Evolutionary conservation across 1,140 invertebrate genomes (phyloP).

Genomic region (honey bee (Apis mellifera)): DNA sequence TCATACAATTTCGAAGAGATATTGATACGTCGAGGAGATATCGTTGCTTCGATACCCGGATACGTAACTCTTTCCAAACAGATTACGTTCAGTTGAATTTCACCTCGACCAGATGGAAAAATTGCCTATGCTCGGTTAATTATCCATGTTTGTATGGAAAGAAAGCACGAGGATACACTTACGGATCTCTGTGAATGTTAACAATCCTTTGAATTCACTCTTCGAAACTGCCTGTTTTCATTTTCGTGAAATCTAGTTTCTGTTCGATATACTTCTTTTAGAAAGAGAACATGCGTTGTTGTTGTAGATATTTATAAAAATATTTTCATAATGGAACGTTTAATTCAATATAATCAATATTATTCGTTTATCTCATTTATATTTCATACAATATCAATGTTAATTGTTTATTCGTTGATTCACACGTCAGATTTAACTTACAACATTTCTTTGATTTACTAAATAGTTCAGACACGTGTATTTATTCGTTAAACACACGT

Average conservation of each 20-base stretch:
- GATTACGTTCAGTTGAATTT: neutral
- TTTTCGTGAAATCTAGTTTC: too few species aligned
- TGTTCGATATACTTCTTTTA: too few species aligned
- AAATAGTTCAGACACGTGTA: neutral
- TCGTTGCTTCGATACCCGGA: neutral
- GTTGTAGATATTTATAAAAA: too few species aligned
- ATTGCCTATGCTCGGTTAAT: too few species aligned
- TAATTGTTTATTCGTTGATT: neutral
- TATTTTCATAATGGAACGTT: too few species aligned
- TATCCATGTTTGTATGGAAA: too few species aligned
- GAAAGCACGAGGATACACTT: too few species aligned
- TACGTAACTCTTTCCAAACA: neutral
- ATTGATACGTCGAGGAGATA: neutral
- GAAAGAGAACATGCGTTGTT: too few species aligned
- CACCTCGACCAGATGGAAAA: neutral
- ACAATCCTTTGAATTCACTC: too few species aligned
- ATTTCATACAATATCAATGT: neutral
- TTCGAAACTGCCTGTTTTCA: too few species aligned
- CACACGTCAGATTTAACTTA: neutral
- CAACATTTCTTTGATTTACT: constrained; percentile 5
- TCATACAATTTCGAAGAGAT: too few species aligned
- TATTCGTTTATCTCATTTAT: neutral
- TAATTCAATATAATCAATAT: neutral
- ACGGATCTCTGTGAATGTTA: too few species aligned
- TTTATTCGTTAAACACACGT: neutral